A percentile compares a stretch with the other conserved stretches of the same genome.
These are phyloP conservation scores for Aegotheles bennettii DNA, from an alignment of 2,113 vertebrate species.

Conservation along the genomic window DNA sequence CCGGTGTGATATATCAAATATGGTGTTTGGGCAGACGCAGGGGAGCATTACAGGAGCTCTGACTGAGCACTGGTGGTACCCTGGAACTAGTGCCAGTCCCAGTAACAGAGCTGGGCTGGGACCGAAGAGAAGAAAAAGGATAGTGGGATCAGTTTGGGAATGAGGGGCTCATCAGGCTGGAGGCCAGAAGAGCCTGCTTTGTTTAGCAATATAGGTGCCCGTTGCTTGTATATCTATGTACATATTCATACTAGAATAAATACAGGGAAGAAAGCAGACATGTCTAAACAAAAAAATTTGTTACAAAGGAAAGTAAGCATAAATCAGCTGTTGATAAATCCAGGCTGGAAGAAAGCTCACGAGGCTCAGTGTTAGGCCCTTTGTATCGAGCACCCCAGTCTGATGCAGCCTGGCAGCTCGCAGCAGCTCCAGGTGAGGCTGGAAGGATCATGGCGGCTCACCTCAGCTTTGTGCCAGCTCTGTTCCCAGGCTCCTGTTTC, in stretches of 20 bases:
- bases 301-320: neutral
- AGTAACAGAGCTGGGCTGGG: neutral
- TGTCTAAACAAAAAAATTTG: neutral
- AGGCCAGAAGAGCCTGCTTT: neutral
- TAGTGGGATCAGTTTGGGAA: neutral
- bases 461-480: neutral
- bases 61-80: neutral
- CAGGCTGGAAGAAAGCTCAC: neutral
- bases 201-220: neutral
- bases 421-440: neutral
- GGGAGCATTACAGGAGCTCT: neutral
- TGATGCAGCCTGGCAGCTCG: neutral
- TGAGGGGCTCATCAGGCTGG: neutral
- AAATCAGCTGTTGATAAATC: neutral
- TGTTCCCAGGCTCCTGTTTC: neutral
- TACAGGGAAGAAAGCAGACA: neutral
- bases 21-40: neutral
- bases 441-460: neutral
- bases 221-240: neutral
- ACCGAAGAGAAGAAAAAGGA: neutral
- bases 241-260: neutral
- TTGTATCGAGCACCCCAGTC: fast-evolving
- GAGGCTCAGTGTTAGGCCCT: neutral
- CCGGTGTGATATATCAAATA: neutral
- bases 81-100: neutral